Evolutionary conservation across 2,888 invertebrate species (phyloP).

Genomic region (Protonemura montana): DNA sequence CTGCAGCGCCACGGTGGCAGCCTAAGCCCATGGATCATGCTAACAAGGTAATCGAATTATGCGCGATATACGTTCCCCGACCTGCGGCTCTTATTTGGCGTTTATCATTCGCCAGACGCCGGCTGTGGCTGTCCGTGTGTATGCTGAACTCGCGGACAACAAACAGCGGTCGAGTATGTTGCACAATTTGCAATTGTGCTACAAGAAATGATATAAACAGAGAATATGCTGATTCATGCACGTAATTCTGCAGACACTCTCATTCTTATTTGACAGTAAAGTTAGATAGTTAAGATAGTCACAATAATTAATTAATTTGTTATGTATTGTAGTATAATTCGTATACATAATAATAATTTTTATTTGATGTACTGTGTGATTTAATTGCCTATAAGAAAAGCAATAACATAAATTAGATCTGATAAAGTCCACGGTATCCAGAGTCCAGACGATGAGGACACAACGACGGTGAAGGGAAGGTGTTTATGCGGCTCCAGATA

Average conservation of each 20-base stretch:
- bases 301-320: not conserved
- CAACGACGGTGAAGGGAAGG: not conserved
- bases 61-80: not conserved
- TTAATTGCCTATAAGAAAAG: not conserved
- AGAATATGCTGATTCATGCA: not conserved
- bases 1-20: not conserved
- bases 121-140: not conserved
- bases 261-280: not conserved
- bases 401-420: not conserved
- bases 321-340: not conserved
- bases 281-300: not conserved
- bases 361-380: not conserved
- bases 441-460: not conserved
- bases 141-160: not conserved
- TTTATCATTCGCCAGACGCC: not conserved
- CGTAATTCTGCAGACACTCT: not conserved
- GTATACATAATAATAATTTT: not conserved
- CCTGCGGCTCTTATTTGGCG: not conserved
- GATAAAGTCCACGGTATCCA: not conserved
- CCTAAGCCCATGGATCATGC: constrained; percentile 44
- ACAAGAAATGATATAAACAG: not conserved
- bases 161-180: not conserved
- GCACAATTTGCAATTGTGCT: not conserved
- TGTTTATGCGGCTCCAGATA: constrained; percentile 28
- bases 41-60: constrained; percentile 47